Conservation (phyloP, 2,888 invertebrate genomes). For the Smittia aterrima region DNA sequence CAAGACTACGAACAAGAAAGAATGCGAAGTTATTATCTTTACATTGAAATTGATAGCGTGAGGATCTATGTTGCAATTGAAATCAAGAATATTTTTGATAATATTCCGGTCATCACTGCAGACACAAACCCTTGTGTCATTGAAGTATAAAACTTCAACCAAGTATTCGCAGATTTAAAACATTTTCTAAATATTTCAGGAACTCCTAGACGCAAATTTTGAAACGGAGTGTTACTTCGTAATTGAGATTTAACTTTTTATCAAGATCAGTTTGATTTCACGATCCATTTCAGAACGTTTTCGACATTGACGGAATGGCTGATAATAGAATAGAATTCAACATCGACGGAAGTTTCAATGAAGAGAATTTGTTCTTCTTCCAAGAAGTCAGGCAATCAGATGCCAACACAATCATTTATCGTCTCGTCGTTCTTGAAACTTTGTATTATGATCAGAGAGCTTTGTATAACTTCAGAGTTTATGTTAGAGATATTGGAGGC, state of each 20-base stretch:
- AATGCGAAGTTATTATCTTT: conserved; percentile 55
- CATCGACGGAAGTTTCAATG: conserved; percentile 53
- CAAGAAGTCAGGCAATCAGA: no score
- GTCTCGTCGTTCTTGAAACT: no score
- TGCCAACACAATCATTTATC: background rate
- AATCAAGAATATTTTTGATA: conserved; percentile 56
- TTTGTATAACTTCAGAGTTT: conserved; percentile 58
- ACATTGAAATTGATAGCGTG: conserved; percentile 47
- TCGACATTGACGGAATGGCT: conserved; percentile 46
- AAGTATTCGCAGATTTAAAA: conserved; percentile 42
- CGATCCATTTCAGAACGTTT: conserved; percentile 41
- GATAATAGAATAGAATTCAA: conserved; percentile 54
- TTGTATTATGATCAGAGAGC: conserved; percentile 56
- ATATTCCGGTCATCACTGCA: conserved; percentile 57
- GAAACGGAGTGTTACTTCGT: conserved; percentile 49
- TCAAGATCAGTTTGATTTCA: background rate
- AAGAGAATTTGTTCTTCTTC: conserved; percentile 53
- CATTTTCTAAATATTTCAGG: conserved; percentile 48
- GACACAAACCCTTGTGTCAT: conserved; percentile 54
- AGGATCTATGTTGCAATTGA: conserved; percentile 47
- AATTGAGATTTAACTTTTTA: conserved; percentile 46
- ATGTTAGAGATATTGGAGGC: conserved; percentile 56
- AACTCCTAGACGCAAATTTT: conserved; percentile 46
- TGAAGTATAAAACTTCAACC: background rate
- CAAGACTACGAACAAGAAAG: conserved; percentile 59